phyloP scores from a whole-genome alignment of 1,140 invertebrate genomes.

The Ceratosolen solmsi region DNA sequence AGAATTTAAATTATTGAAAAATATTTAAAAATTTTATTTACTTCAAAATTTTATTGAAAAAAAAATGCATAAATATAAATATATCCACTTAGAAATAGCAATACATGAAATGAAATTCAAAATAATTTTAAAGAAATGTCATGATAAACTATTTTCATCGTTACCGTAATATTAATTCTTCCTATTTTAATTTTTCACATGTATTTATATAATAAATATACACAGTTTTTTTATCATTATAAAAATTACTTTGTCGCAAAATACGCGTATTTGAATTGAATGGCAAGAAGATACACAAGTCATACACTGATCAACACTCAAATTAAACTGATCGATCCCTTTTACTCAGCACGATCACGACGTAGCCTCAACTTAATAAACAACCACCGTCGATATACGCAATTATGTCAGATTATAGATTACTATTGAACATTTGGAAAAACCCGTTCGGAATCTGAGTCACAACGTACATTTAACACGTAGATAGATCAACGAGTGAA shows the following conservation, averaged over 20 bases:
- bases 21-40: too few species aligned
- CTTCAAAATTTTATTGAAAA: too few species aligned
- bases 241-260: background rate
- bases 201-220: background rate
- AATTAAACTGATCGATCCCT: slow-evolving; percentile 38
- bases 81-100: too few species aligned
- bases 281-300: background rate
- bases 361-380: background rate
- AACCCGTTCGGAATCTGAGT: slow-evolving; percentile 14
- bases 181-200: background rate
- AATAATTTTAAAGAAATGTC: background rate
- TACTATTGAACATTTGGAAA: slow-evolving; percentile 20
- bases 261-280: background rate
- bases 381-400: background rate
- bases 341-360: background rate
- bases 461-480: background rate
- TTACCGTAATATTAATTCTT: background rate
- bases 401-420: slow-evolving; percentile 26
- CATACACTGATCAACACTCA: background rate
- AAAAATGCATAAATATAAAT: too few species aligned
- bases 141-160: background rate
- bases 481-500: background rate
- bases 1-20: too few species aligned
- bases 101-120: background rate
- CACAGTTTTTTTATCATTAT: background rate